Evolutionary conservation across 2,888 invertebrate genomes (phyloP).

Genomic region (Tetheella fluctuosa): DNA sequence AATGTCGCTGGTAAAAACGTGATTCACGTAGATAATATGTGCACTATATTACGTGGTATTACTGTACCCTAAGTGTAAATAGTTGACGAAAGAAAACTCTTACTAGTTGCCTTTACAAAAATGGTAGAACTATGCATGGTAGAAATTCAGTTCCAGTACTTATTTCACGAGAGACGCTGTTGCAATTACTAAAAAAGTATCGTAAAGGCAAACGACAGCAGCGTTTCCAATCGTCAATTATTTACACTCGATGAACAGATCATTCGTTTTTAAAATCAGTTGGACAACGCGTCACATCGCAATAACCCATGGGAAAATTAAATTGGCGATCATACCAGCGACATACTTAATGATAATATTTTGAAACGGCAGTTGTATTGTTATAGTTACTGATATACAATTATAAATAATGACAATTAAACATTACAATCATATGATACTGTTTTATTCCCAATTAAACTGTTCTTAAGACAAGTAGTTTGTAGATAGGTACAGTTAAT

Average conservation of each 20-base stretch:
- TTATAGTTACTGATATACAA: neutral
- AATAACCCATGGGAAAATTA: neutral
- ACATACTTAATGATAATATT: neutral
- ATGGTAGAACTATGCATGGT: too few relatives aligned
- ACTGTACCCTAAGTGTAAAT: neutral
- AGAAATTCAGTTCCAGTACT: too few relatives aligned
- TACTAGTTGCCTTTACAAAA: too few relatives aligned
- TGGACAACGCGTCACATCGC: neutral
- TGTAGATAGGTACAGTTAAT: too few relatives aligned
- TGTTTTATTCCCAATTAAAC: slow-evolving; percentile 5
- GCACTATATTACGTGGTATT: too few relatives aligned
- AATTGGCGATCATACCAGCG: neutral
- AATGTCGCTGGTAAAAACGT: slow-evolving; percentile 2
- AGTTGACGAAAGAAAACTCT: neutral
- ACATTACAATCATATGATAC: neutral
- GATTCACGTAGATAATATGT: too few relatives aligned
- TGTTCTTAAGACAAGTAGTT: neutral
- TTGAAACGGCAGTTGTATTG: slow-evolving; percentile 6
- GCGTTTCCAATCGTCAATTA: too few relatives aligned
- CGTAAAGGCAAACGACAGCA: too few relatives aligned
- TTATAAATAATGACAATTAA: slow-evolving; percentile 1
- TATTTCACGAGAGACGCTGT: too few relatives aligned
- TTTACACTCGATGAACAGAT: neutral
- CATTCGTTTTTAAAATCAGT: neutral
- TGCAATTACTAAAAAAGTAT: too few relatives aligned